Evolutionary conservation across 2,113 vertebrate genomes (phyloP).

Genomic region (Otocyon megalotis): DNA sequence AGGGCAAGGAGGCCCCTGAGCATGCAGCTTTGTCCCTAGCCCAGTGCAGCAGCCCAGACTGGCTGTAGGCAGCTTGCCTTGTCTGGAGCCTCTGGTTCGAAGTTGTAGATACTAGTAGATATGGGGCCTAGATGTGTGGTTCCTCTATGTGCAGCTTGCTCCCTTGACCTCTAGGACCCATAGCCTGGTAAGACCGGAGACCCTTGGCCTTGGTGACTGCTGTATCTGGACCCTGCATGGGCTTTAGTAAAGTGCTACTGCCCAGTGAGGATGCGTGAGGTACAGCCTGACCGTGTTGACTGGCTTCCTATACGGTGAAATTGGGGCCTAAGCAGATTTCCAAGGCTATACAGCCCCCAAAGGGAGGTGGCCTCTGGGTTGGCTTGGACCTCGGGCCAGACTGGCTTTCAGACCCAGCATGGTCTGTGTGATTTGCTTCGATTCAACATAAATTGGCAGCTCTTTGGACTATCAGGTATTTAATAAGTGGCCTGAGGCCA

Average conservation of each 20-base stretch:
- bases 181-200: neutral
- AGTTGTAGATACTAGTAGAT: neutral
- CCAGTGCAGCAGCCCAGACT: neutral
- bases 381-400: neutral
- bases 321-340: neutral
- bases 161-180: neutral
- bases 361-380: neutral
- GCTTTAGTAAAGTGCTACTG: accelerated
- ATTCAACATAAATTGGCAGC: neutral
- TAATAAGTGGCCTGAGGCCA: neutral
- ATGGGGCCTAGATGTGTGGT: neutral
- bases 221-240: accelerated
- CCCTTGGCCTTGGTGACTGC: neutral
- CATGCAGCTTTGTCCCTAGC: neutral
- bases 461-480: neutral
- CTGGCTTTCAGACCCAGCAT: neutral
- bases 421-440: neutral
- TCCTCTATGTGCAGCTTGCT: neutral
- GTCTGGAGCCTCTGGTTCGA: neutral
- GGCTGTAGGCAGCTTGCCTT: neutral
- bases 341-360: neutral
- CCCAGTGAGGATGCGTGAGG: neutral
- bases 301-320: neutral
- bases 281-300: neutral
- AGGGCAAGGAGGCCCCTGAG: neutral